Evolutionary conservation across 2,797 vertebrate species (phyloP), one percentile per base, ranked within the genome.

Genomic region (Borostomias antarcticus): DNA sequence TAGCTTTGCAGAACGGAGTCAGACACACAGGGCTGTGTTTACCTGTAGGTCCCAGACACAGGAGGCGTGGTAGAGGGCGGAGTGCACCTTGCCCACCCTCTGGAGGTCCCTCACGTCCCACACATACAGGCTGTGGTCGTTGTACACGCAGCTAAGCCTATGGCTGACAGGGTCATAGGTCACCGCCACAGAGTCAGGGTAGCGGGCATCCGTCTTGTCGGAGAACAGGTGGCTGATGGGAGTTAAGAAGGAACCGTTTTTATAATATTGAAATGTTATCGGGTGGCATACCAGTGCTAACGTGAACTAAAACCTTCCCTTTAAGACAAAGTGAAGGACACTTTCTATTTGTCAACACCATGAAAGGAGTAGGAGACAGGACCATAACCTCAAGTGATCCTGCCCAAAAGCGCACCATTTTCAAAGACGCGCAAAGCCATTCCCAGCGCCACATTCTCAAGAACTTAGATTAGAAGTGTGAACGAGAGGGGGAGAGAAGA

Each of bases 31-130:
- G 26, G 6, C 19, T 15, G 63, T 28, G 37, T 68, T 89, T 94
- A 98, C 97, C 95, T 98, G 95, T 63, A 98, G 82, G 74, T 94
- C 97, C 95, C 96, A 98, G 57, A 99, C 94, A n/a, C 93, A 93
- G 56, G 94, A 93, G 2, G 95, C 93, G 58, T 99, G 97, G 83
- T 95, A 99, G 58, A 97, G 92, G 71, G 94, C 95, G 0, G 96
- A 97, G 82, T 96, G 94, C 83, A 98, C 93, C 84, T 95, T 98
- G 80, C 92, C 93, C 80, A 95, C 96, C 85, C 94, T 92, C 85
- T 89, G 92, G 0, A 95, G 88, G 64, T 98, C 95, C 54, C 88
- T 92, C 78, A 96, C 91, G 50, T 98, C 97, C 97, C 97, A 99
- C 74, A 98, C 95, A 0, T 96, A 99, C 69, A 99, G 80, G 78